A percentile compares a stretch with the other conserved stretches of the same genome.
Conservation (phyloP, 2,888 invertebrate genomes). For the Perizoma flavofasciatum region DNA sequence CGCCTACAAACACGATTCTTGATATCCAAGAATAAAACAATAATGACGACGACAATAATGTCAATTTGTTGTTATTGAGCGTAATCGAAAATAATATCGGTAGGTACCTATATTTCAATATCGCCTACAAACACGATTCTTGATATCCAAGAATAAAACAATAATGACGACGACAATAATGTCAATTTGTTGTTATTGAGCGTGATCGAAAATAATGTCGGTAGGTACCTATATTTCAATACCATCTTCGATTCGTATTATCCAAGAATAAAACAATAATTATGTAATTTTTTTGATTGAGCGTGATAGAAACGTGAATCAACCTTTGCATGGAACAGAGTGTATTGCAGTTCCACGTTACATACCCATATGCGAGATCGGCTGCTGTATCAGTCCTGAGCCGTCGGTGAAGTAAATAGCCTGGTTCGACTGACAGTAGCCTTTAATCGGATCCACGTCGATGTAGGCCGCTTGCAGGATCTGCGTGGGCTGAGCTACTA, state of each 20-base stretch:
- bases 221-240: not conserved
- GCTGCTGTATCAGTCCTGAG: constrained; percentile 59
- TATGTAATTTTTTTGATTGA: constrained; percentile 17
- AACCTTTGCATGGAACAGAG: no score
- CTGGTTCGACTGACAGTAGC: constrained; percentile 54
- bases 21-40: not conserved
- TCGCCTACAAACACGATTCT: constrained; percentile 2
- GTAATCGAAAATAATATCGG: not conserved
- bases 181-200: constrained; percentile 16
- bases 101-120: not conserved
- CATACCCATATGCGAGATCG: constrained; percentile 59
- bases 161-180: constrained; percentile 8
- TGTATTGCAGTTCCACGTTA: not conserved
- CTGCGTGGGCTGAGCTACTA: constrained; percentile 43
- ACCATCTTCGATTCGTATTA: constrained; percentile 1
- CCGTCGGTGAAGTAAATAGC: constrained; percentile 70
- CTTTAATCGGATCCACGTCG: constrained; percentile 64
- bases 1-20: constrained; percentile 2
- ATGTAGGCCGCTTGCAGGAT: constrained; percentile 60
- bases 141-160: not conserved
- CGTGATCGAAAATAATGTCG: constrained; percentile 1
- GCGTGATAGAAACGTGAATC: not conserved
- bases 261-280: no score
- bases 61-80: constrained; percentile 17
- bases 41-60: constrained; percentile 8